Evolutionary conservation across 2,888 invertebrate genomes (phyloP).

Genomic region (Mesorhabditis belari): DNA sequence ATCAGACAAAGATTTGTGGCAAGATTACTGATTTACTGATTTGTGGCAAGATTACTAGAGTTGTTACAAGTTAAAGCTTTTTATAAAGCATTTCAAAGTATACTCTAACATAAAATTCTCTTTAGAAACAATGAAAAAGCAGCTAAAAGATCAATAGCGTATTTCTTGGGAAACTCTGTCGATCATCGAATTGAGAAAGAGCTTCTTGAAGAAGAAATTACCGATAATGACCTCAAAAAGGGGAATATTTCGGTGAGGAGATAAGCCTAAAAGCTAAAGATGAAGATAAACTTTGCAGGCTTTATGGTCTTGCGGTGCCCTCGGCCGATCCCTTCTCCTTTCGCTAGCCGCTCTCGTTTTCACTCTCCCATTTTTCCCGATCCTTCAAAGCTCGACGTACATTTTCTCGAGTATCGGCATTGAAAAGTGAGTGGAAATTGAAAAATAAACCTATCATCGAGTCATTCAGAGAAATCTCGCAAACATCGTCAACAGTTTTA

Average conservation of each 20-base stretch:
- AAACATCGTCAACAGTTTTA: constrained; percentile 37
- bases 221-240: no score
- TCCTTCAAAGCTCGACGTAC: constrained; percentile 42
- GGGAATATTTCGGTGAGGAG: no score
- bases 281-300: not conserved
- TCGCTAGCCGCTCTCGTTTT: constrained; percentile 36
- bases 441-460: not conserved
- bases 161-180: not conserved
- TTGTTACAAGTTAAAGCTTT: no score
- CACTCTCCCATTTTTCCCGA: constrained; percentile 46
- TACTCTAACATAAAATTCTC: no score
- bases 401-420: constrained; percentile 34
- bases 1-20: no score
- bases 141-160: not conserved
- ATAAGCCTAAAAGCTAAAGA: no score
- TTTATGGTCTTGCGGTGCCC: constrained; percentile 6
- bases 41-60: no score
- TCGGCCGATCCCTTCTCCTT: constrained; percentile 34
- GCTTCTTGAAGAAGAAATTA: no score
- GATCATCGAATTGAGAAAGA: not conserved
- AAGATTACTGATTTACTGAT: no score
- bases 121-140: not conserved
- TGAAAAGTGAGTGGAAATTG: constrained; percentile 15
- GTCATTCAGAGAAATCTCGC: constrained; percentile 4
- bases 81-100: no score